phyloP scores from a whole-genome alignment of 2,888 invertebrate genomes.

The Hoplodrina ambigua region DNA sequence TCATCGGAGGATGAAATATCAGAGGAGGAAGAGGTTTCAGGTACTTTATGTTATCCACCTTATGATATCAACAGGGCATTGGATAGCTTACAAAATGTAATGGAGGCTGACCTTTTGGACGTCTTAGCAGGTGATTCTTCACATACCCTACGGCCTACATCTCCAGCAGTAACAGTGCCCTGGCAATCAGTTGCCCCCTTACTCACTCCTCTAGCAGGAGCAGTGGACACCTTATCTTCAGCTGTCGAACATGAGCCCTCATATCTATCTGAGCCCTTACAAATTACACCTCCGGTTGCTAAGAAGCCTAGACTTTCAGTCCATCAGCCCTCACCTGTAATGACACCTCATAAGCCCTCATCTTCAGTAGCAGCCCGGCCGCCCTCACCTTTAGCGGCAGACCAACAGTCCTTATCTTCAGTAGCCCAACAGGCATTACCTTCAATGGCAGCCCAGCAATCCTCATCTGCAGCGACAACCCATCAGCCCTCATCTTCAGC shows the following conservation, averaged over 20 bases:
- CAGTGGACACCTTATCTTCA: not conserved
- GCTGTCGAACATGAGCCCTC: conserved; percentile 5
- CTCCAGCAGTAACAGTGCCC: too few relatives aligned
- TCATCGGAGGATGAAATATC: too few relatives aligned
- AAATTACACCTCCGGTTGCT: conserved; percentile 1
- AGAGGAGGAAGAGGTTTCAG: conserved; percentile 1
- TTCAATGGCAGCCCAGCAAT: not conserved
- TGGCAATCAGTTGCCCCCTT: too few relatives aligned
- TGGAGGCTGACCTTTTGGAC: not conserved
- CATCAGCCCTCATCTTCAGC: too few relatives aligned
- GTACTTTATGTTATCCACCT: conserved; percentile 10
- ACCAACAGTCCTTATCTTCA: not conserved
- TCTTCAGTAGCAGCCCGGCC: not conserved
- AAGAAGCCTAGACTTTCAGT: conserved; percentile 7
- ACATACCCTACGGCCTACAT: not conserved
- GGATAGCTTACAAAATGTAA: not conserved
- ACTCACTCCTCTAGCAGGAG: not conserved
- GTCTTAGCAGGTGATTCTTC: conserved; percentile 2
- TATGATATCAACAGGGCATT: conserved; percentile 5
- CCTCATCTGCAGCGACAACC: too few relatives aligned
- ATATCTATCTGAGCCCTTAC: not conserved
- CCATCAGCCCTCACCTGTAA: conserved; percentile 2
- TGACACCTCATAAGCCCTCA: not conserved
- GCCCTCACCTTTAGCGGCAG: conserved; percentile 5
- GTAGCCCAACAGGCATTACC: not conserved